phyloP scores from a whole-genome alignment of 2,113 vertebrate species.

The Eulemur macaco region DNA sequence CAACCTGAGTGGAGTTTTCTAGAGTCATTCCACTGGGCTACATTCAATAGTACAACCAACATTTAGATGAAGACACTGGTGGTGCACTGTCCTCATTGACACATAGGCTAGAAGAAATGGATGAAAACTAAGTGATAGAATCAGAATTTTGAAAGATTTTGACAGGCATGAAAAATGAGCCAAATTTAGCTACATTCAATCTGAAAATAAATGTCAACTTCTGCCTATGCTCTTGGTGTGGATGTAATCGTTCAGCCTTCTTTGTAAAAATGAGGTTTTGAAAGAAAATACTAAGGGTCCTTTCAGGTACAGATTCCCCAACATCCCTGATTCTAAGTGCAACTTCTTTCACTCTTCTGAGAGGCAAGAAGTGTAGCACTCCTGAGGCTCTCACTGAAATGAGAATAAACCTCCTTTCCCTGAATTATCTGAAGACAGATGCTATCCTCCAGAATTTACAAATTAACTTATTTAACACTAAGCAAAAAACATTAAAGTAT shows the following conservation, averaged over 20 bases:
- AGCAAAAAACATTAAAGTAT: neutral
- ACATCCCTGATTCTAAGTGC: neutral
- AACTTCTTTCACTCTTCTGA: neutral
- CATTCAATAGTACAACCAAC: neutral
- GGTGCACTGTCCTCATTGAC: rapidly evolving
- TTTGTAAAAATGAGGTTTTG: neutral
- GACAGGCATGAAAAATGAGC: neutral
- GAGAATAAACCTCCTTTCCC: neutral
- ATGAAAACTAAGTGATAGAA: neutral
- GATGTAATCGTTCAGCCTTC: neutral
- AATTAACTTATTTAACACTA: neutral
- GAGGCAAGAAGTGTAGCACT: rapidly evolving
- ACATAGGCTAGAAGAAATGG: neutral
- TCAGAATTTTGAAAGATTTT: neutral
- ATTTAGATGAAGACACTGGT: neutral
- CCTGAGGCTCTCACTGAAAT: neutral
- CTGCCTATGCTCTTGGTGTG: neutral
- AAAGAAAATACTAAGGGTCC: neutral
- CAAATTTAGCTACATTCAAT: neutral
- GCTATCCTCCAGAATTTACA: neutral
- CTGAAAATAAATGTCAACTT: neutral
- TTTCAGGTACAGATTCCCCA: neutral
- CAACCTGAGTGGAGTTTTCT: neutral
- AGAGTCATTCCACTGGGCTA: neutral
- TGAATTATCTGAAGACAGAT: neutral